These are phyloP conservation scores for Falcunculus frontatus DNA, from an alignment of 2,113 vertebrate species.

Conservation along the genomic window DNA sequence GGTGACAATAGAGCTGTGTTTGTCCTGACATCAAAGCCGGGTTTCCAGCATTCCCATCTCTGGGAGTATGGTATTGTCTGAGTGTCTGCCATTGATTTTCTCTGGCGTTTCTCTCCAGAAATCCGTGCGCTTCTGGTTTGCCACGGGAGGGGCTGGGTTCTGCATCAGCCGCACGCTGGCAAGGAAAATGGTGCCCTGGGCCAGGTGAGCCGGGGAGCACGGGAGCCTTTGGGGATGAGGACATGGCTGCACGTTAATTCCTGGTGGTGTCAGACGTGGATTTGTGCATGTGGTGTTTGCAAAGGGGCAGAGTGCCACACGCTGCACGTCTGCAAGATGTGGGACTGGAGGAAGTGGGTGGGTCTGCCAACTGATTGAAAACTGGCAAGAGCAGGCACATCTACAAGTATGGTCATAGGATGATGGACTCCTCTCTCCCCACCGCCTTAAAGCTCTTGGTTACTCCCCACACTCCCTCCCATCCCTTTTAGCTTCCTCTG, in stretches of 20 bases:
- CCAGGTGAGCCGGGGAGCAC: conserved; percentile 75
- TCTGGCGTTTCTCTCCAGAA: conserved; percentile 69
- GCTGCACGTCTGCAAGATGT: background rate
- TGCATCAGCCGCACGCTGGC: conserved; percentile 86
- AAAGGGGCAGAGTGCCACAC: background rate
- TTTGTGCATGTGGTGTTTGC: background rate
- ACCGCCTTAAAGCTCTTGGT: background rate
- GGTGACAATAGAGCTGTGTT: background rate
- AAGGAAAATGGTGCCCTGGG: conserved; percentile 89
- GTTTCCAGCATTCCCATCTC: background rate
- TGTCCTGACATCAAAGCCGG: background rate
- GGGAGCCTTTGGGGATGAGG: background rate
- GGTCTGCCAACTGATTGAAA: background rate
- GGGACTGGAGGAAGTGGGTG: background rate
- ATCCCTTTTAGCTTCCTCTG: background rate
- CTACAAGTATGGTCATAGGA: background rate
- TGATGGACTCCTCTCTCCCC: background rate
- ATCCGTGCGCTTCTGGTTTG: conserved; percentile 90
- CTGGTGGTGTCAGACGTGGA: background rate
- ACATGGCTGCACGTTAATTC: background rate
- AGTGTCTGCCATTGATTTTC: background rate
- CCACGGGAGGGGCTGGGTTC: conserved; percentile 92
- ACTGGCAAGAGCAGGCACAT: background rate
- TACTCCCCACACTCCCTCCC: background rate
- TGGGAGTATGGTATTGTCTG: background rate